These are phyloP conservation scores for Liolophura sinensis DNA, from an alignment of 1,140 invertebrate species.

Conservation along the genomic window DNA sequence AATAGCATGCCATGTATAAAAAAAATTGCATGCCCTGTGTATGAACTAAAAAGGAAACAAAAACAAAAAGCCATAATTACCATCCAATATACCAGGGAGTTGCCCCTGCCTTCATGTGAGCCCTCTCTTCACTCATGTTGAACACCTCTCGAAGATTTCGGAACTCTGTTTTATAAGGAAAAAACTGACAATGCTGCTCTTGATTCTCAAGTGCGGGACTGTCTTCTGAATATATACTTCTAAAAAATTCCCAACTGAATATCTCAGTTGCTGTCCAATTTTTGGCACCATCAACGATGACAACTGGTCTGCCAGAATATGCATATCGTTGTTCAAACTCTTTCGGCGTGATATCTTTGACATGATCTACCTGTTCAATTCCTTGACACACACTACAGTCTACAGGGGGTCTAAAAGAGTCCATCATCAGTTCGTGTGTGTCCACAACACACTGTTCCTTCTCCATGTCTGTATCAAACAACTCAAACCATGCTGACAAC, in stretches of 20 bases:
- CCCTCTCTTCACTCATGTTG: constrained; percentile 67
- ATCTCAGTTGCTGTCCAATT: constrained; percentile 77
- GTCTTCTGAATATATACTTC: constrained; percentile 69
- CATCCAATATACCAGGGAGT: constrained; percentile 90
- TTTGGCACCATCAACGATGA: constrained; percentile 77
- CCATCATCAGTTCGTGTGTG: constrained; percentile 64
- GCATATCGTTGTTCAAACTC: constrained; percentile 68
- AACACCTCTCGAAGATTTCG: constrained; percentile 76
- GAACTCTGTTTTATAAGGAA: constrained; percentile 89
- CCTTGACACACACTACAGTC: constrained; percentile 76
- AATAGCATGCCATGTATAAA: no score
- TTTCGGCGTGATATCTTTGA: constrained; percentile 60
- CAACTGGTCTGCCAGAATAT: constrained; percentile 77
- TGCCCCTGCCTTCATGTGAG: constrained; percentile 67
- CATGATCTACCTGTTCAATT: constrained; percentile 66
- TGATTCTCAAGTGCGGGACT: constrained; percentile 37
- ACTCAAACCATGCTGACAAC: constrained; percentile 22
- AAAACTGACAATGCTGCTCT: constrained; percentile 77
- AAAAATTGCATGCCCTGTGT: no score
- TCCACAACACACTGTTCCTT: constrained; percentile 57
- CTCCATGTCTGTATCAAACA: constrained; percentile 20
- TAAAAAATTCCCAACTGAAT: constrained; percentile 83
- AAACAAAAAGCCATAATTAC: constrained; percentile 63
- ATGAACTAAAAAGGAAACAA: no score
- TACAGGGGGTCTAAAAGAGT: constrained; percentile 75